Percentiles rank a stretch among this genome's conserved stretches.
Conservation (phyloP, 2,888 invertebrate species). For the Endotricha flammealis region DNA sequence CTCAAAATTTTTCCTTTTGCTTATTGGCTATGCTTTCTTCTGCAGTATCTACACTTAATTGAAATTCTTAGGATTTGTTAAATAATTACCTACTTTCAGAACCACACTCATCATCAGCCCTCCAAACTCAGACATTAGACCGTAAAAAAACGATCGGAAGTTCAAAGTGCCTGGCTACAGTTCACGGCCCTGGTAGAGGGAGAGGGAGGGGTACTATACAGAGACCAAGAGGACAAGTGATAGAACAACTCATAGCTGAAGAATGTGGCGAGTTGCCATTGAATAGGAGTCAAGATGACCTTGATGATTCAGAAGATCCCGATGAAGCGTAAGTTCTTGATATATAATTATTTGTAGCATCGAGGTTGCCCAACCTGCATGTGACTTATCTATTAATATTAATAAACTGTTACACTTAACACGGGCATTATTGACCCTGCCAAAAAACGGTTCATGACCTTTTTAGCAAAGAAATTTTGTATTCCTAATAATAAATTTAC, state of each 20-base stretch:
- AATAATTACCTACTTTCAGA: constrained; percentile 37
- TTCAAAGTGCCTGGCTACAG: constrained; percentile 63
- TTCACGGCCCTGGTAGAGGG: constrained; percentile 53
- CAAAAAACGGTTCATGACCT: too few species aligned
- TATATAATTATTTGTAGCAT: constrained; percentile 4
- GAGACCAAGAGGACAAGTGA: constrained; percentile 56
- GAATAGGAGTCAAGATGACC: constrained; percentile 72
- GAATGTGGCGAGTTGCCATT: constrained; percentile 64
- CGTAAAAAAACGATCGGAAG: constrained; percentile 47
- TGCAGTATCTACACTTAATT: not conserved
- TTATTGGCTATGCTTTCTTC: constrained; percentile 17
- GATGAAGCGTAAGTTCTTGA: constrained; percentile 62
- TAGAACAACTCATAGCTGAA: constrained; percentile 68
- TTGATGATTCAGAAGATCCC: constrained; percentile 80
- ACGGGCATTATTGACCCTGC: too few species aligned
- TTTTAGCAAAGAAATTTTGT: too few species aligned
- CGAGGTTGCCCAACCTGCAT: too few species aligned
- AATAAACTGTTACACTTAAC: too few species aligned
- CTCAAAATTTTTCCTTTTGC: constrained; percentile 13
- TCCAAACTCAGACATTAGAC: constrained; percentile 68
- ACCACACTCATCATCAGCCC: constrained; percentile 68
- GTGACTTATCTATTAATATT: too few species aligned
- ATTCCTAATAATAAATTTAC: too few species aligned
- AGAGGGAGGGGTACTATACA: constrained; percentile 50
- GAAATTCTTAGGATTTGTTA: constrained; percentile 4